These are phyloP conservation scores for Pheosia gnoma DNA, from an alignment of 2,888 invertebrate species.

Conservation along the genomic window DNA sequence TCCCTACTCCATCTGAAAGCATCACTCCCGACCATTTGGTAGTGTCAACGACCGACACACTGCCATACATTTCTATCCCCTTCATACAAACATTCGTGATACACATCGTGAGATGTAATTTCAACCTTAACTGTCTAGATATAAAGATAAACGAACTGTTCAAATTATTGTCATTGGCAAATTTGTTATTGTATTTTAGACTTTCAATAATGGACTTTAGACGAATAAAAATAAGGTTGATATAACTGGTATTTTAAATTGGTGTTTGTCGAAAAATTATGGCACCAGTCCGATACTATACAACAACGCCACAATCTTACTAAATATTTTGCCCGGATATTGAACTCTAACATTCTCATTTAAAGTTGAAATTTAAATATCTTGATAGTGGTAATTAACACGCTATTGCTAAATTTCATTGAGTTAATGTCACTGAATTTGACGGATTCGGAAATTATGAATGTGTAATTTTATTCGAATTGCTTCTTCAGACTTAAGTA, in stretches of 20 bases:
- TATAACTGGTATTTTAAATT: neutral
- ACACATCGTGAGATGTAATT: slow-evolving; percentile 20
- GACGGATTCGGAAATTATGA: slow-evolving; percentile 34
- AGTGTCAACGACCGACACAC: slow-evolving; percentile 75
- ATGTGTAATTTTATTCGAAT: slow-evolving; percentile 36
- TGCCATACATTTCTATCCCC: slow-evolving; percentile 69
- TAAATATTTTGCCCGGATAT: neutral
- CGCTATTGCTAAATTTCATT: neutral
- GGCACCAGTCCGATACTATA: slow-evolving; percentile 1
- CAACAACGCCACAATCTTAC: slow-evolving; percentile 7
- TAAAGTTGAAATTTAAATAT: neutral
- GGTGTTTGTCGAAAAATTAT: slow-evolving; percentile 23
- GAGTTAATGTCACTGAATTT: slow-evolving; percentile 38
- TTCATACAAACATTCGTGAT: slow-evolving; percentile 27
- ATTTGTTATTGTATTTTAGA: slow-evolving; percentile 30
- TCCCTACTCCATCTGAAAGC: slow-evolving; percentile 66
- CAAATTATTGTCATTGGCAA: slow-evolving; percentile 20
- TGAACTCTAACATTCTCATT: neutral
- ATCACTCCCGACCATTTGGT: slow-evolving; percentile 64
- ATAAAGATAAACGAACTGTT: slow-evolving; percentile 17
- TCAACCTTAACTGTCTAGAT: slow-evolving; percentile 14
- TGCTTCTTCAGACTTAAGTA: slow-evolving; percentile 14
- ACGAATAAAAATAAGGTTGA: slow-evolving; percentile 7
- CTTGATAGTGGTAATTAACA: neutral
- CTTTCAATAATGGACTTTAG: slow-evolving; percentile 31